Base-by-base conservation (phyloP, 2,113 vertebrate species). In the Alouatta palliata region DNA sequence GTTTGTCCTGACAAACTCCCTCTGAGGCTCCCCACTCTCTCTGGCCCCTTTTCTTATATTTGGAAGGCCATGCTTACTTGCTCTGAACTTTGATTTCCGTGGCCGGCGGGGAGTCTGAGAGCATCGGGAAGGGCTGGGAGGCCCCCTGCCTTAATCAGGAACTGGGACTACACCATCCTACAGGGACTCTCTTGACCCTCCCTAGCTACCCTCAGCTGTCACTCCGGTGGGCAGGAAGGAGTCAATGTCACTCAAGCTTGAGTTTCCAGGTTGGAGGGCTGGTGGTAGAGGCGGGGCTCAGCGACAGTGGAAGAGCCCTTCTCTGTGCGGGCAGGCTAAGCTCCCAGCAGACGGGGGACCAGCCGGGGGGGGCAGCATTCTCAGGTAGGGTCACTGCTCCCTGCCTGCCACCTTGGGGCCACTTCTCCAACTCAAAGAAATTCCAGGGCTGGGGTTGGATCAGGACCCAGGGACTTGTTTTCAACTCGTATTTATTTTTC, bases 191-290 rank as follows among this genome's bases (percentile, higher is more conserved):
- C 54, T 66, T 35, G 37, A 1, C 12, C 35, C 40, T 47, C 40
- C 79, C 76, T 19, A 32, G 43, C 66, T 2, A n/a, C 32, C 20
- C 0, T 35, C 20, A 54, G 64, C 12, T 25, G 88, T 49, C 16
- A 79, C 23, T 16, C 3, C 14, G 1, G 21, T 83, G 89, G 56
- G 89, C 54, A 87, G 89, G 92, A 97, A 97, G 89, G 86, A 92
- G 97, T 97, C 97, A 96, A 95, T 87, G 77, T 75, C 54, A 92
- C 95, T 95, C 90, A 30, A 95, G 85, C 27, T 23, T 54, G 20
- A 80, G 10, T 13, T 37, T 75, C 81, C 87, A 91, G 96, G 79
- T 95, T 84, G 95, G 93, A 83, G 64, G 93, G 56, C 3, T 43
- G 54, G 58, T 10, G 23, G 27, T 30, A 2, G 12, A 2, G 61